Percentiles rank a stretch among this genome's conserved stretches.
Conservation (phyloP, 1,140 invertebrate species). For the Drosophila orosa region DNA sequence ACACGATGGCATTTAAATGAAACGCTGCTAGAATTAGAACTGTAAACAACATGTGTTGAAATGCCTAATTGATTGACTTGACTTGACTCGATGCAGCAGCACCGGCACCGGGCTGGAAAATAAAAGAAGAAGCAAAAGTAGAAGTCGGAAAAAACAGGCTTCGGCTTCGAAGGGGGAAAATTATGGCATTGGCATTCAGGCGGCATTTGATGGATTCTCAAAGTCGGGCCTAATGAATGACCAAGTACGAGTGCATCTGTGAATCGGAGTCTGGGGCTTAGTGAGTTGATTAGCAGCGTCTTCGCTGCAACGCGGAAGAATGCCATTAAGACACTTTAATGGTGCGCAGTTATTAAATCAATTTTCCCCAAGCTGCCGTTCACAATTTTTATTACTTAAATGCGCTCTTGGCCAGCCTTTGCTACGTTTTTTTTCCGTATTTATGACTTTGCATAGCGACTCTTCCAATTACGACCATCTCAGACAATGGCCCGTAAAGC, state of each 20-base stretch:
- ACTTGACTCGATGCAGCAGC: slow-evolving; percentile 56
- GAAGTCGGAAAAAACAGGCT: slow-evolving; percentile 29
- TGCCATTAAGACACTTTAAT: slow-evolving; percentile 73
- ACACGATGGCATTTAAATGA: slow-evolving; percentile 72
- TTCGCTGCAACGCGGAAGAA: slow-evolving; percentile 64
- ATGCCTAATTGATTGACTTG: slow-evolving; percentile 82
- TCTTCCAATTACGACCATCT: slow-evolving; percentile 69
- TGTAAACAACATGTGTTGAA: slow-evolving; percentile 83
- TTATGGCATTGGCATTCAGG: slow-evolving; percentile 74
- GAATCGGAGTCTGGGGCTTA: slow-evolving; percentile 12
- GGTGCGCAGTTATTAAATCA: slow-evolving; percentile 77
- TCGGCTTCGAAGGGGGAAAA: slow-evolving; percentile 19
- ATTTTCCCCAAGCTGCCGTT: slow-evolving; percentile 46
- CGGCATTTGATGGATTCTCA: slow-evolving; percentile 62
- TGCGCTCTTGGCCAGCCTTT: slow-evolving; percentile 31
- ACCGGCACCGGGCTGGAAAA: slow-evolving; percentile 7
- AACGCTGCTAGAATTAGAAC: slow-evolving; percentile 74
- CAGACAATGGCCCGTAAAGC: slow-evolving; percentile 78
- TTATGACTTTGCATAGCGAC: slow-evolving; percentile 69
- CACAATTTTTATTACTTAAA: slow-evolving; percentile 76
- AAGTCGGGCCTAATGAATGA: slow-evolving; percentile 53
- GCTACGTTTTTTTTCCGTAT: slow-evolving; percentile 28
- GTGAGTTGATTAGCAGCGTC: slow-evolving; percentile 31
- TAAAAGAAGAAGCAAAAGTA: slow-evolving; percentile 5
- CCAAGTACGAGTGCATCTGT: slow-evolving; percentile 23